Evolutionary conservation across 2,888 invertebrate species (phyloP).

Genomic region (Drosophila vallismaia): DNA sequence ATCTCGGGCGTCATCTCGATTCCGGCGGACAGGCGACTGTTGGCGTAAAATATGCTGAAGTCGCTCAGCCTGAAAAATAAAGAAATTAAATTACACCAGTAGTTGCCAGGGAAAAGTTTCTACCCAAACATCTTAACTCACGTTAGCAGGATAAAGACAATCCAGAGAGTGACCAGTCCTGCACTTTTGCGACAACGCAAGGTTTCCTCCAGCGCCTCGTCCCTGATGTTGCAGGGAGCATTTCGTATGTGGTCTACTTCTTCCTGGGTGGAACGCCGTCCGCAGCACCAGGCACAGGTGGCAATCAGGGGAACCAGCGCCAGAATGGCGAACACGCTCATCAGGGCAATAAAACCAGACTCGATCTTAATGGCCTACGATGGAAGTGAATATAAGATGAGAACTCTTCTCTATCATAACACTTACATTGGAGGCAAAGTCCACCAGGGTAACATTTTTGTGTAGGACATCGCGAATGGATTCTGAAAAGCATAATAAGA

Average conservation of each 20-base stretch:
- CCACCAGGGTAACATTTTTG: slow-evolving; percentile 81
- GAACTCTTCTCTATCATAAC: slow-evolving; percentile 50
- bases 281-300: slow-evolving; percentile 85
- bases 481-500: slow-evolving; percentile 58
- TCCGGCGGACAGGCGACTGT: slow-evolving; percentile 86
- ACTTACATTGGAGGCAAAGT: slow-evolving; percentile 82
- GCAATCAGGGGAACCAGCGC: slow-evolving; percentile 88
- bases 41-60: slow-evolving; percentile 87
- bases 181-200: slow-evolving; percentile 81
- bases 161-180: slow-evolving; percentile 80
- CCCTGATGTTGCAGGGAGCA: slow-evolving; percentile 80
- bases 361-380: slow-evolving; percentile 88
- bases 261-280: slow-evolving; percentile 84
- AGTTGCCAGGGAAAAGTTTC: neutral
- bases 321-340: slow-evolving; percentile 87
- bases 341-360: slow-evolving; percentile 87
- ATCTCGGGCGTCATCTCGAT: slow-evolving; percentile 85
- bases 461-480: slow-evolving; percentile 82
- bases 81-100: slow-evolving; percentile 3
- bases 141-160: slow-evolving; percentile 81
- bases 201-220: slow-evolving; percentile 80
- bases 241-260: slow-evolving; percentile 79
- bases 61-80: slow-evolving; percentile 85
- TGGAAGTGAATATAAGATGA: neutral
- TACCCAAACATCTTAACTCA: slow-evolving; percentile 57